Conservation (phyloP, 2,797 vertebrate species). For the Myotis daubentonii region DNA sequence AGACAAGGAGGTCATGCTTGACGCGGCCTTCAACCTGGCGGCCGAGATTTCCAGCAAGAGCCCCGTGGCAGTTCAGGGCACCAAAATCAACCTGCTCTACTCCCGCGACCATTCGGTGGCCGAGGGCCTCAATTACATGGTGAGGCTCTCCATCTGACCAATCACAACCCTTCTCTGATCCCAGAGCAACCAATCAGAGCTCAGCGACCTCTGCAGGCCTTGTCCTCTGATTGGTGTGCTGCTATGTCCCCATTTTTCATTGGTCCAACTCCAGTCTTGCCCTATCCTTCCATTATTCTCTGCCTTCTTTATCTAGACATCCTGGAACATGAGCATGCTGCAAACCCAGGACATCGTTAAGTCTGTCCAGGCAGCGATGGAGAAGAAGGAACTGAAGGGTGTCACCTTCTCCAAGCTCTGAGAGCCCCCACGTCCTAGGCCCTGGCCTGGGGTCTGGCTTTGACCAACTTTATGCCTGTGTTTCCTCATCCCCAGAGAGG, state of each 20-base stretch:
- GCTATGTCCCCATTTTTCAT: background rate
- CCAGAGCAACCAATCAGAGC: background rate
- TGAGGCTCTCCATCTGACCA: conserved; percentile 73
- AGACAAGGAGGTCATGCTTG: conserved; percentile 89
- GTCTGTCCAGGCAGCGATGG: conserved; percentile 89
- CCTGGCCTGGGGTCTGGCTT: accelerated
- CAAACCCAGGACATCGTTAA: conserved; percentile 92
- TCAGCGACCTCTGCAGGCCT: background rate
- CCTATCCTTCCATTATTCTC: accelerated
- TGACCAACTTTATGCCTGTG: accelerated
- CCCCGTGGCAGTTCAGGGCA: conserved; percentile 92
- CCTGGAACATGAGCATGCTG: conserved; percentile 97
- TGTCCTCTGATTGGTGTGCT: background rate
- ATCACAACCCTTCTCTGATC: background rate
- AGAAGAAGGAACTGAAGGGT: conserved; percentile 89
- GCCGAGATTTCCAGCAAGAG: conserved; percentile 91
- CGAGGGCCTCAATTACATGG: conserved; percentile 89
- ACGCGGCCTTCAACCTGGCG: conserved; percentile 88
- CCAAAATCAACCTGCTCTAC: conserved; percentile 92
- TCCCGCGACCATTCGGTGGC: conserved; percentile 90
- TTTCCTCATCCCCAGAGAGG: background rate
- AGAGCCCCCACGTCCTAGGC: accelerated
- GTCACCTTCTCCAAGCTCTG: conserved; percentile 91
- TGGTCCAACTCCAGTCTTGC: background rate
- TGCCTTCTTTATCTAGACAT: conserved; percentile 80